These are phyloP conservation scores for Monodelphis domestica DNA, from an alignment of 2,797 vertebrate species.

Conservation along the genomic window DNA sequence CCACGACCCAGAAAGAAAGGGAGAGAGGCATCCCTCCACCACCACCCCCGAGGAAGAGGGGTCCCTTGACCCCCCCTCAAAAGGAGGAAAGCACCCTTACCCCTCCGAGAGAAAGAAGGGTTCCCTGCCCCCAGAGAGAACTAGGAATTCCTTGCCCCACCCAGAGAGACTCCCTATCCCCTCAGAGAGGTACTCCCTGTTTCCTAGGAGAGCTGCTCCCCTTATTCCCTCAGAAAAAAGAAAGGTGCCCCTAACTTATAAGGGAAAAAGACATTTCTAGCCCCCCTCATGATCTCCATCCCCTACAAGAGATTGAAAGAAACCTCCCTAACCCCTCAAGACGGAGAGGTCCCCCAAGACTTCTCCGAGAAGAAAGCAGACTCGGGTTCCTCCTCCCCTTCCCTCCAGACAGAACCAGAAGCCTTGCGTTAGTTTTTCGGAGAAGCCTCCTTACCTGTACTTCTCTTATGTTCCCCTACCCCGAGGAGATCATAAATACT, in stretches of 20 bases:
- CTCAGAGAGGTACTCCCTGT: background rate
- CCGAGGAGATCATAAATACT: background rate
- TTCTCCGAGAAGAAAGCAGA: background rate
- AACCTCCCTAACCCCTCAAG: too few relatives aligned
- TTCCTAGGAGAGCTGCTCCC: background rate
- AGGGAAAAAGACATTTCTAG: too few relatives aligned
- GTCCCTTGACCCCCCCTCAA: too few relatives aligned
- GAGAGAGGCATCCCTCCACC: background rate
- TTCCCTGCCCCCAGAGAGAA: too few relatives aligned
- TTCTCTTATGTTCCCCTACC: background rate
- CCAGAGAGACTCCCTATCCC: background rate
- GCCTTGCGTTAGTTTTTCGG: too few relatives aligned
- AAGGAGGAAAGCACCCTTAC: background rate
- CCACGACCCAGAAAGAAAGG: background rate
- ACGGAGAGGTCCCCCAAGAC: background rate
- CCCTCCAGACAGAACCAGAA: background rate
- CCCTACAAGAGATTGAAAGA: too few relatives aligned
- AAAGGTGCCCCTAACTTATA: background rate
- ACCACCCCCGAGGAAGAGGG: too few relatives aligned
- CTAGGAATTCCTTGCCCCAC: too few relatives aligned
- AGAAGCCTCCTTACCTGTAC: background rate
- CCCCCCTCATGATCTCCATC: too few relatives aligned
- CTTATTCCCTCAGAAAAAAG: constrained; percentile 27
- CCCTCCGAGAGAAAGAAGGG: background rate
- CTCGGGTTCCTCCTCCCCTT: too few relatives aligned